Base-by-base conservation (phyloP, 2,888 invertebrate species). In the Gymnoscelis rufifasciata region DNA sequence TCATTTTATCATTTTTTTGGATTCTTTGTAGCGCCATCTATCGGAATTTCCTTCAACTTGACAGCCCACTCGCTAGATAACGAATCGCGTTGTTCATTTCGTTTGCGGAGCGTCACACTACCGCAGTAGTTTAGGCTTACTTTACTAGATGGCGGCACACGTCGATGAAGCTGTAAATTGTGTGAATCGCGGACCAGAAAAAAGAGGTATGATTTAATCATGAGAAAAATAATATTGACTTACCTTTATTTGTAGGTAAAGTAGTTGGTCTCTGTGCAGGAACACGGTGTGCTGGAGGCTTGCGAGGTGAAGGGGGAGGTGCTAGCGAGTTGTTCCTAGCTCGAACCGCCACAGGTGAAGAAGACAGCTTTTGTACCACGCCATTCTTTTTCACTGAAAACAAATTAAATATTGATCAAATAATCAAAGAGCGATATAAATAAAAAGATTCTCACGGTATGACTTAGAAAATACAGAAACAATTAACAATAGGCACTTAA, bases 321-420 rank as follows among this genome's bases (percentile, higher is more conserved):
- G 76, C 78, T 51, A 82, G 70, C 0, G 84, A 75, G 10, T 78
- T 67, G n/a, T 78, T 67, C 54, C 84, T 82, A 49, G 83, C 77
- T 26, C 88, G 83, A 61, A 82, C 76, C 7, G 79, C 64, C 63
- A 84, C 82, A 5, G 88, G 88, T 6, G 88, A 88, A 39, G 86
- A 78, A 24, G 84, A 79, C 56, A 88, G 60, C 62, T 86, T 84
- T 56, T 78, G 86, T 37, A 84, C 87, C 59, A 87, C 83, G 49
- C 86, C 88, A 83, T 88, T 88, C 60, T 88, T 88, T 75, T 88
- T 88, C 11, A 62, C 87, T 88, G 78, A 44, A 73, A 81, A 66
- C 38, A 56, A 38, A 0, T 30, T 51, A 36, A 43, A 39, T 33
- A 53, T 38, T 12, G 4, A 23, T 23, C 3, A 23, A 23, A 4